phyloP scores from a whole-genome alignment of 2,888 invertebrate genomes.

The Cataglyphis rosenhaueri region DNA sequence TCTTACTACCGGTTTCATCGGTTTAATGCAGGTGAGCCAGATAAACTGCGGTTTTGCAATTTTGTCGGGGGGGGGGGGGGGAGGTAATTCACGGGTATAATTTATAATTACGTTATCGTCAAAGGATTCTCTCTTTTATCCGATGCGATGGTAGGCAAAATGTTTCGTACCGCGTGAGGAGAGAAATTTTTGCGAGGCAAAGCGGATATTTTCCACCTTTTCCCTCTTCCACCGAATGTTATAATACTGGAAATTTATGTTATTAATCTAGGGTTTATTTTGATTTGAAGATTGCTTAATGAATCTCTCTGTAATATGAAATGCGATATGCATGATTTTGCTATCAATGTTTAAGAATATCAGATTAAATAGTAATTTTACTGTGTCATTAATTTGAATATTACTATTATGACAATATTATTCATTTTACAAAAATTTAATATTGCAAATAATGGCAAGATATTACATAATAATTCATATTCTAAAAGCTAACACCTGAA shows the following conservation, averaged over 20 bases:
- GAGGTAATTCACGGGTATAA: slow-evolving; percentile 44
- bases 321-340: not conserved
- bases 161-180: slow-evolving; percentile 34
- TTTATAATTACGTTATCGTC: slow-evolving; percentile 56
- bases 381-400: not conserved
- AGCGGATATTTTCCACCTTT: slow-evolving; percentile 28
- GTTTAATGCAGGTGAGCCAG: slow-evolving; percentile 61
- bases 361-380: not conserved
- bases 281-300: not conserved
- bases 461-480: not conserved
- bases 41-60: slow-evolving; percentile 65
- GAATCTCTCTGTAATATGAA: not conserved
- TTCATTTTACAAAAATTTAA: not conserved
- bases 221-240: slow-evolving; percentile 28
- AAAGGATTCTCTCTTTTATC: slow-evolving; percentile 42
- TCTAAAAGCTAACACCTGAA: not conserved
- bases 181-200: slow-evolving; percentile 45
- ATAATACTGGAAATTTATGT: slow-evolving; percentile 33
- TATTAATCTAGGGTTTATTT: slow-evolving; percentile 20
- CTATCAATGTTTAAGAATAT: not conserved
- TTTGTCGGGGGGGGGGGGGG: slow-evolving; percentile 21
- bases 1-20: slow-evolving; percentile 55
- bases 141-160: slow-evolving; percentile 47
- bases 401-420: not conserved
- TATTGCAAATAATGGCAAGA: not conserved